Percentiles rank a stretch among this genome's conserved stretches.
phyloP scores from a whole-genome alignment of 2,113 vertebrate genomes.

The Hippocampus barbouri region DNA sequence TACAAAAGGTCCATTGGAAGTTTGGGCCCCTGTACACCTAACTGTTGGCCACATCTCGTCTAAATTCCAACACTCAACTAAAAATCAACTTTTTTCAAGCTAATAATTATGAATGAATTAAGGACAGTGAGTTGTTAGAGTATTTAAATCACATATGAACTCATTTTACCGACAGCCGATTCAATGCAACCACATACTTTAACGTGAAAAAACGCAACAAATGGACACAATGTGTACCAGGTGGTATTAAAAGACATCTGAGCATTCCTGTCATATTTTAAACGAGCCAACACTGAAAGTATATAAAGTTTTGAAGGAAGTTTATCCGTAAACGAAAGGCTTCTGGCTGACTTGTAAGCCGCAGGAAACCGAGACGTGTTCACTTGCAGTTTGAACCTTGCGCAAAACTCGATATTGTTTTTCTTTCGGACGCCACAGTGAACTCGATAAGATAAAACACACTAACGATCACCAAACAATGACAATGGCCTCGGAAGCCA shows the following conservation, averaged over 20 bases:
- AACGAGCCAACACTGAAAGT: not conserved
- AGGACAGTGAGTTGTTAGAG: not conserved
- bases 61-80: not conserved
- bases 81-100: not conserved
- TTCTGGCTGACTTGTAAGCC: not conserved
- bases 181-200: not conserved
- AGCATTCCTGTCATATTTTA: not conserved
- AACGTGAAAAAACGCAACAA: not conserved
- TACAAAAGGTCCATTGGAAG: constrained; percentile 17
- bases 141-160: not conserved
- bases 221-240: not conserved
- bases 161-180: not conserved
- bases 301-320: not conserved
- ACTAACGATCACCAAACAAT: not conserved
- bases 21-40: constrained; percentile 9
- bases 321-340: not conserved
- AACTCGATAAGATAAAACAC: constrained; percentile 10
- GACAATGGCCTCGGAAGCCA: not conserved
- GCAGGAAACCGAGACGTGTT: not conserved
- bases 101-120: not conserved
- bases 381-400: constrained; percentile 15
- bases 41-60: not conserved
- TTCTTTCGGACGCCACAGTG: constrained; percentile 1
- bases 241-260: not conserved
- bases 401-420: not conserved